phyloP scores from a whole-genome alignment of 1,140 invertebrate species.

The Rhopalosiphum maidis region DNA sequence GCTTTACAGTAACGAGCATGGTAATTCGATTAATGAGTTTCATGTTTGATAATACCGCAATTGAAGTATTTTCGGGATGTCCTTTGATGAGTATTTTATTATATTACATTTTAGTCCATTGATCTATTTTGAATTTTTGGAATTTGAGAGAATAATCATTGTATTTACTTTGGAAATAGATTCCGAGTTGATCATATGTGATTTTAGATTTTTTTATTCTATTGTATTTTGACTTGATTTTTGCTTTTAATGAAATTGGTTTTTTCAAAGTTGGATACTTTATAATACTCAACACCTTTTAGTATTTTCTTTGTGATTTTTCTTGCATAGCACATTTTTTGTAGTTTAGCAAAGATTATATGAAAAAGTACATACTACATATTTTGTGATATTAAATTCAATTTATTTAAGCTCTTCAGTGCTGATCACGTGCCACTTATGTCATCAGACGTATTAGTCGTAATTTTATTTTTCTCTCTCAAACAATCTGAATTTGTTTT shows the following conservation, averaged over 20 bases:
- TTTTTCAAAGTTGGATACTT: not conserved
- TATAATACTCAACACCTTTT: not conserved
- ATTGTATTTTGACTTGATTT: not conserved
- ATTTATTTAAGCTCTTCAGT: not conserved
- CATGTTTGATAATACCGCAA: not conserved
- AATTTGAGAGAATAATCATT: not conserved
- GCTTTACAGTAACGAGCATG: not conserved
- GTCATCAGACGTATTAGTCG: not conserved
- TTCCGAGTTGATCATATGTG: not conserved
- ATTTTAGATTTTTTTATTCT: not conserved
- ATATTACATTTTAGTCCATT: not conserved
- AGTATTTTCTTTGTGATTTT: not conserved
- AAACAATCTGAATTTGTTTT: conserved; percentile 20
- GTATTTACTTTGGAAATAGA: not conserved
- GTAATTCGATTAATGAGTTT: not conserved
- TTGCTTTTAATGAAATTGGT: not conserved
- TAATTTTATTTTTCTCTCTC: not conserved
- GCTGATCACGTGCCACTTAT: not conserved
- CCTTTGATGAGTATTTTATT: not conserved
- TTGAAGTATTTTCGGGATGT: not conserved
- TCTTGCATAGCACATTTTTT: too few relatives aligned
- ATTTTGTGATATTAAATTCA: not conserved
- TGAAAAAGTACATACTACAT: not conserved
- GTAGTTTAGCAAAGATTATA: not conserved
- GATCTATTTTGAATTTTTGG: not conserved